Evolutionary conservation across 2,113 vertebrate genomes (phyloP).

Genomic region (Artemisiospiza belli): DNA sequence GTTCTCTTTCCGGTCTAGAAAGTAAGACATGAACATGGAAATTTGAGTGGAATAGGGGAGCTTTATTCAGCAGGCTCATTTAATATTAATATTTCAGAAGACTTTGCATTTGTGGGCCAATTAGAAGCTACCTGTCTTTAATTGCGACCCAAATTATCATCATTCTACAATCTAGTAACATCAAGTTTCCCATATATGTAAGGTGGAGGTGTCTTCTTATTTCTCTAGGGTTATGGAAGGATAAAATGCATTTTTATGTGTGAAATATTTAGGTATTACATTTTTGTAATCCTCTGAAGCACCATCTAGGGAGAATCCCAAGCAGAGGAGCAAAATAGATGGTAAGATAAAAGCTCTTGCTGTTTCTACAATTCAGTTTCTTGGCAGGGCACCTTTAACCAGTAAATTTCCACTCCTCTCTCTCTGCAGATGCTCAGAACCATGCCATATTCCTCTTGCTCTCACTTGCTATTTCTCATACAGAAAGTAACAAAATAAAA

Average conservation of each 20-base stretch:
- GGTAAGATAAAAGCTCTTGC: background rate
- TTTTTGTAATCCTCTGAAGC: background rate
- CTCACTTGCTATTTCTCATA: background rate
- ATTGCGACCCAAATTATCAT: background rate
- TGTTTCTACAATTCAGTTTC: conserved; percentile 28
- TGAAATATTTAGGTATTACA: background rate
- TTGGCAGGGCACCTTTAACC: background rate
- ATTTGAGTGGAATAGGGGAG: background rate
- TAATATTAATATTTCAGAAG: background rate
- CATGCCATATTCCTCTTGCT: background rate
- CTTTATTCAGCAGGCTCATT: background rate
- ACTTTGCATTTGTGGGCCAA: background rate
- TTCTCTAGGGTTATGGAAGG: background rate
- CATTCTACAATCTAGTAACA: background rate
- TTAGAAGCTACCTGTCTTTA: background rate
- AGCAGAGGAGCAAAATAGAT: background rate
- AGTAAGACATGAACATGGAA: background rate
- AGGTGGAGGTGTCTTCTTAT: background rate
- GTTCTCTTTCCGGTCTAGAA: background rate
- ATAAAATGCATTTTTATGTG: background rate
- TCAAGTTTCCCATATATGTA: background rate
- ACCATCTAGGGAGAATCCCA: background rate
- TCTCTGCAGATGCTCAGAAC: conserved; percentile 9
- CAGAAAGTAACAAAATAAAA: background rate
- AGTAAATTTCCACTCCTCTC: conserved; percentile 1